Percentiles rank a stretch among this genome's conserved stretches.
phyloP scores from a whole-genome alignment of 2,888 invertebrate genomes.

The Agapetus fuscipes region DNA sequence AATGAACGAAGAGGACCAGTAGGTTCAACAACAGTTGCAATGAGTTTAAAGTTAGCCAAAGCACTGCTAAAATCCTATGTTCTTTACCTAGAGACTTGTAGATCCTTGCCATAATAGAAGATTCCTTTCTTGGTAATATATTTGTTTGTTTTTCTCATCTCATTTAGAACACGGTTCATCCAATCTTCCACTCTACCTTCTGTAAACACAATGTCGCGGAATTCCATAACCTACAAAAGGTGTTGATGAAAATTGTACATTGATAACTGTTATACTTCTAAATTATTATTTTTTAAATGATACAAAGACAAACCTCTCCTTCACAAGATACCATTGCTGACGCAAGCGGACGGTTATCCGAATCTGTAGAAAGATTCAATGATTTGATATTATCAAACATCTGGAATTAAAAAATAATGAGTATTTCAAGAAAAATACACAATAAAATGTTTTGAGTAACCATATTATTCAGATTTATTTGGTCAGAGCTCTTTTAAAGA shows the following conservation, averaged over 20 bases:
- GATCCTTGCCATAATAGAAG: conserved; percentile 73
- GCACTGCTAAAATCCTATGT: too few species aligned
- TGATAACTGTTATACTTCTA: too few species aligned
- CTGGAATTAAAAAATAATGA: conserved; percentile 36
- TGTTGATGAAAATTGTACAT: too few species aligned
- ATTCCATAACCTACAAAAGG: conserved; percentile 56
- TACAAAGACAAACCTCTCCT: conserved; percentile 56
- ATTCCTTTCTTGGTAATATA: conserved; percentile 81
- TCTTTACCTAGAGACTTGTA: conserved; percentile 48
- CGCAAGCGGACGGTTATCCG: conserved; percentile 56
- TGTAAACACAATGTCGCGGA: conserved; percentile 57
- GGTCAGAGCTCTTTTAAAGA: too few species aligned
- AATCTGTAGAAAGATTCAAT: conserved; percentile 57
- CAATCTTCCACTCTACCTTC: conserved; percentile 84
- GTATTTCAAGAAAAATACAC: too few species aligned
- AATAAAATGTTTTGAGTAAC: too few species aligned
- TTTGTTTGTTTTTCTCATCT: conserved; percentile 78
- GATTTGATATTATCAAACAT: conserved; percentile 89
- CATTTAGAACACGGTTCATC: conserved; percentile 77
- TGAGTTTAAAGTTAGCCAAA: too few species aligned
- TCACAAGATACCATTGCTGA: conserved; percentile 82
- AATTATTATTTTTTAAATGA: too few species aligned
- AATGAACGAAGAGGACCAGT: neutral
- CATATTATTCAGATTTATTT: too few species aligned
- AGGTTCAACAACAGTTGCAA: too few species aligned